phyloP scores from a whole-genome alignment of 1,140 invertebrate species.

The Leptopilina boulardi region DNA sequence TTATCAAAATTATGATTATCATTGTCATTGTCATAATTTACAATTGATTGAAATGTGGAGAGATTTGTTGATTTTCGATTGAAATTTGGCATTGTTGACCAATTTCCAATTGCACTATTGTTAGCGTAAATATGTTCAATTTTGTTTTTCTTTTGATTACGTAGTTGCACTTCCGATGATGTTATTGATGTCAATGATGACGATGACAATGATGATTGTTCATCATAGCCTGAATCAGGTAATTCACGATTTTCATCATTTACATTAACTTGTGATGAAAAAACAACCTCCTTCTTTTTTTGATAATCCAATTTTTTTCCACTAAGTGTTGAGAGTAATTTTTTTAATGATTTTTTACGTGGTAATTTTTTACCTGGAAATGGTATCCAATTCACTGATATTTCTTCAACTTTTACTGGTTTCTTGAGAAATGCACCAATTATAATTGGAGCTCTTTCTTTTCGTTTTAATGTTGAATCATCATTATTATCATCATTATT shows the following conservation, averaged over 20 bases:
- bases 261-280: conserved; percentile 47
- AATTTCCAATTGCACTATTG: background rate
- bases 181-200: conserved; percentile 39
- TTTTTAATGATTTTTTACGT: conserved; percentile 58
- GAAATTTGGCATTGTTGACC: background rate
- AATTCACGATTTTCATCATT: conserved; percentile 39
- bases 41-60: conserved; percentile 40
- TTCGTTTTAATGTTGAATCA: background rate
- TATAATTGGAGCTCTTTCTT: conserved; percentile 47
- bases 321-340: conserved; percentile 50
- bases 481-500: too few relatives aligned
- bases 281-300: conserved; percentile 39
- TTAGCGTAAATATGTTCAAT: background rate
- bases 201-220: conserved; percentile 54
- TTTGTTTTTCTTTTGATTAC: conserved; percentile 32
- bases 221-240: conserved; percentile 57
- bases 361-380: conserved; percentile 55
- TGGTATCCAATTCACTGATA: conserved; percentile 59
- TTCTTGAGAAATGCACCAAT: conserved; percentile 59
- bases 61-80: background rate
- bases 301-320: conserved; percentile 21
- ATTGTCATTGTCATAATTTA: background rate
- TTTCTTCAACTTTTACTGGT: conserved; percentile 60
- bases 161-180: conserved; percentile 5
- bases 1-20: background rate